Base-by-base conservation (phyloP, 2,797 vertebrate species). In the Chaenodraco wilsoni region DNA sequence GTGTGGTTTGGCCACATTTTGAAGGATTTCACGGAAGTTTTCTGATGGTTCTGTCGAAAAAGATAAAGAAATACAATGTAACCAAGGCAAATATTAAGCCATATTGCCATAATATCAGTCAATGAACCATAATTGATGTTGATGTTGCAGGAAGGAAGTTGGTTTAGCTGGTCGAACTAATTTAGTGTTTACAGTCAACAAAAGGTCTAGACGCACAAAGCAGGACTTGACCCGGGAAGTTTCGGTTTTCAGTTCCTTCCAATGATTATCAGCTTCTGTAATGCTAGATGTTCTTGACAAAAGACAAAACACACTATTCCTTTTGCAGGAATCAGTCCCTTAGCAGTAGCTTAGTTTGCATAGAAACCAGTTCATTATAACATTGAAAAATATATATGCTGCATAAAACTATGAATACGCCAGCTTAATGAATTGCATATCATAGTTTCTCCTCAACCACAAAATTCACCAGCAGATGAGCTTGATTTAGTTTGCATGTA, bases 1-100 rank as follows among this genome's bases (percentile, higher is more conserved):
- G 80, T 98, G 97, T 3, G 97, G 94, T 92, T 97, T 99, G 92
- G 96, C 96, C 94, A 99, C 97, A 96, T 99, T 99, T 92, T 99
- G 98, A 58, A 99, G 97, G 88, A 99, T 99, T 90, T 99, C 98
- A 74, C 96, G 96, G 91, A 99, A 95, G 88, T 99, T 99, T 92
- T 99, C 98, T 84, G 95, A 95, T 45, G 98, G 97, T 80, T 99
- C 98, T 99, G 92, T 19, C 77, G 62, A 48, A 76, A 69, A 83
- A 59, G 41, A 61, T 72, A 83, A 48, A 65, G 44, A 86, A 87
- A 86, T 59, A 76, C 65, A 83, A 79, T 83, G 81, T 84, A 91
- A 83, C 85, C 2, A 79, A 76, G 61, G 66, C 56, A 64, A 68
- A 59, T 21, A 77, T 78, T 66, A 62, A 61, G 58, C 27, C n/a